phyloP scores from a whole-genome alignment of 2,888 invertebrate species.

The Sericinus montela region DNA sequence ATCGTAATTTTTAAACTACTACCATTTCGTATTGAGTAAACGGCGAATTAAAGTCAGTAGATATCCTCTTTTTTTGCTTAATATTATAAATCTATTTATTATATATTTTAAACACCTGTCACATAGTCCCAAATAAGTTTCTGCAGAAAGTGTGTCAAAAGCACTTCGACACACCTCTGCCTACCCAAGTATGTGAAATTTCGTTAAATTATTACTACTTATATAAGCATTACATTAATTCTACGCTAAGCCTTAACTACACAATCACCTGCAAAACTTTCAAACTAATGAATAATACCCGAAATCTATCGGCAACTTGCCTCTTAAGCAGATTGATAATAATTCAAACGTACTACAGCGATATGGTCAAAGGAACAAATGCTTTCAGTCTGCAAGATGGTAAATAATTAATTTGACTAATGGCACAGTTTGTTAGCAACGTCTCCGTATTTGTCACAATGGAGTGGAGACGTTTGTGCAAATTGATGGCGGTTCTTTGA shows the following conservation, averaged over 20 bases:
- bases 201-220: no score
- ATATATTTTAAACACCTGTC: no score
- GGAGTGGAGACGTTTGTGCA: slow-evolving; percentile 24
- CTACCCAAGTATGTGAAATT: no score
- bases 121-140: no score
- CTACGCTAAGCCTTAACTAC: neutral
- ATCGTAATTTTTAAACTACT: no score
- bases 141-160: no score
- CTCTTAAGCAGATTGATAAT: slow-evolving; percentile 62
- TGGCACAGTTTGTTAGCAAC: slow-evolving; percentile 64
- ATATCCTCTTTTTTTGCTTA: no score
- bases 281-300: slow-evolving; percentile 24
- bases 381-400: slow-evolving; percentile 48
- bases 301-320: slow-evolving; percentile 49
- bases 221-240: no score
- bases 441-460: slow-evolving; percentile 63
- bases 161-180: no score
- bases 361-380: slow-evolving; percentile 69
- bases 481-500: slow-evolving; percentile 38
- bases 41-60: no score
- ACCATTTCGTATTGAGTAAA: no score
- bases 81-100: no score
- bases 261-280: slow-evolving; percentile 15
- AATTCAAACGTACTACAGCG: slow-evolving; percentile 36
- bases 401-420: slow-evolving; percentile 78